Percentiles rank a stretch among this genome's conserved stretches.
These are phyloP conservation scores for Andrena haemorrhoa DNA, from an alignment of 2,888 invertebrate species.

Conservation along the genomic window DNA sequence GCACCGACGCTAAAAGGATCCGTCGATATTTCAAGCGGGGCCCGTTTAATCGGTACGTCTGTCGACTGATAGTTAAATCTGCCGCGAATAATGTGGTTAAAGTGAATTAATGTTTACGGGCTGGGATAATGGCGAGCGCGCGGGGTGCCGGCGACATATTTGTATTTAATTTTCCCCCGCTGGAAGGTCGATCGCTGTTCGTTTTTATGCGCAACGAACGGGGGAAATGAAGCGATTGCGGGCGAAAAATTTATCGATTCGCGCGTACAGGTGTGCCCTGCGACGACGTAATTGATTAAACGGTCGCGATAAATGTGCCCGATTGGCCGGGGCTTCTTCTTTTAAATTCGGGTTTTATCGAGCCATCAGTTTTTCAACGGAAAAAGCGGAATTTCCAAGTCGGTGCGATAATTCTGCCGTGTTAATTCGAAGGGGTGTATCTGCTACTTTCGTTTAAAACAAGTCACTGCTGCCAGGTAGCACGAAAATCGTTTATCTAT, in stretches of 20 bases:
- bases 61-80: conserved; percentile 21
- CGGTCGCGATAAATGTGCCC: not conserved
- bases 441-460: no score
- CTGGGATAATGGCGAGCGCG: not conserved
- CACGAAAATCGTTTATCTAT: no score
- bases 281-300: not conserved
- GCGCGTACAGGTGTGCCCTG: not conserved
- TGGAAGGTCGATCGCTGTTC: not conserved
- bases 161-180: conserved; percentile 11
- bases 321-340: not conserved
- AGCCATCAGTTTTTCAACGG: no score
- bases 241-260: not conserved
- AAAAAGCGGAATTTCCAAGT: no score
- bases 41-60: not conserved
- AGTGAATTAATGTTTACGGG: conserved; percentile 19
- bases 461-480: no score
- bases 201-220: conserved; percentile 16
- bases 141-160: not conserved
- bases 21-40: not conserved
- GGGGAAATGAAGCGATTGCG: no score
- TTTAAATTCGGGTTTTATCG: not conserved
- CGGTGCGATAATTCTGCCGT: no score
- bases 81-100: conserved; percentile 19
- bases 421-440: no score
- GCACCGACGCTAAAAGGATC: not conserved